phyloP scores from a whole-genome alignment of 2,113 vertebrate species.

The Shinisaurus crocodilurus region DNA sequence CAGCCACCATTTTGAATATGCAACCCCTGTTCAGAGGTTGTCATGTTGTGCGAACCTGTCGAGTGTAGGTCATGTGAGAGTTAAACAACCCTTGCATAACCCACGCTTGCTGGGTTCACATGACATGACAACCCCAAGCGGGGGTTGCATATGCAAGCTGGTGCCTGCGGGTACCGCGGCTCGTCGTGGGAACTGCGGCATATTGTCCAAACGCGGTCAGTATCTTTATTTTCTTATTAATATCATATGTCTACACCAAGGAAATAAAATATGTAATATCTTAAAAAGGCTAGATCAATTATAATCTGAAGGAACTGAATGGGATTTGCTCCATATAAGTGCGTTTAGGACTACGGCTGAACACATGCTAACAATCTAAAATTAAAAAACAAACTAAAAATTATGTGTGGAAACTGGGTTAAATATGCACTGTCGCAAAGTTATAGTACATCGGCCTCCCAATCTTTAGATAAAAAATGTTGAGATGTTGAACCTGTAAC shows the following conservation, averaged over 20 bases:
- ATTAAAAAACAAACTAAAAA: slow-evolving; percentile 1
- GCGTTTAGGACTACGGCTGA: slow-evolving; percentile 1
- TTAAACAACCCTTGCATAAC: no score
- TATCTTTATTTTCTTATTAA: background rate
- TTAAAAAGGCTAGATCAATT: background rate
- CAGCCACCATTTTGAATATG: no score
- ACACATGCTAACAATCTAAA: slow-evolving; percentile 1
- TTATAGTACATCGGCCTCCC: background rate
- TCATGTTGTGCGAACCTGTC: no score
- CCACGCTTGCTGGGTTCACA: no score
- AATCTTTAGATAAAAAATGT: background rate
- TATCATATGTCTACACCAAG: background rate
- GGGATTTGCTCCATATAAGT: background rate
- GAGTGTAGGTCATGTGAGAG: no score
- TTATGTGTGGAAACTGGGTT: background rate
- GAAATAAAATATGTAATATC: background rate
- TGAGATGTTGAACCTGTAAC: background rate
- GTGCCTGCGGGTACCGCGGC: no score
- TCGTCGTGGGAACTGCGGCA: no score
- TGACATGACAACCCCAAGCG: no score
- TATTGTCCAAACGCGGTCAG: no score
- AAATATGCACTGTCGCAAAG: background rate
- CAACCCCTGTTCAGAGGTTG: no score
- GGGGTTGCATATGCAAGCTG: no score
- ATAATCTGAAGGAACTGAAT: background rate